Evolutionary conservation across 2,888 invertebrate species (phyloP), one percentile per base, ranked within the genome.

Genomic region (Chymomyza procnemis): DNA sequence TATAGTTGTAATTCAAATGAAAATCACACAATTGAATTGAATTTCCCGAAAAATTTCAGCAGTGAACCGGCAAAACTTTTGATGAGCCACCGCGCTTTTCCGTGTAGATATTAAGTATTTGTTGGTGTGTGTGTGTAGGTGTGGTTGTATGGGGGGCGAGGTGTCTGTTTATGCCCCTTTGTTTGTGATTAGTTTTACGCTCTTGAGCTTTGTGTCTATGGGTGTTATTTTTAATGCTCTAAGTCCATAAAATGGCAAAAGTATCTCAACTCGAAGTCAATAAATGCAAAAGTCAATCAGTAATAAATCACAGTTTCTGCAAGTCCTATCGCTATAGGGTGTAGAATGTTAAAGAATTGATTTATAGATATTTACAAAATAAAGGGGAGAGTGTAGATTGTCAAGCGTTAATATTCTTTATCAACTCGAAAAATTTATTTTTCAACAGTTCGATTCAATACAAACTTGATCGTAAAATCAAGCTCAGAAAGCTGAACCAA

Each of bases 1-100:
- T 71, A 78, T 73, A 64, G 65, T 69, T 71, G 85, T 79, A 75
- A 83, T 82, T 85, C 78, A 79, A 87, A 85, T 78, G 78, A 69
- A 79, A 81, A 79, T 79, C 82, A 71, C 78, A 76, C 76, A 87
- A 83, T 79, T 81, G 66, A 87, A 83, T 85, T 85, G 82, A 75
- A 84, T 78, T 86, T 73, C 67, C 73, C 68, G 65, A 76, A 76
- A 75, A 73, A 64, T 48, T 61, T 64, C 69, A 71, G 66, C 75
- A 68, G 41, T 60, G 30, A 14, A 67, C 50, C 63, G 64, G 70
- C 71, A 73, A 81, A 80, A 85, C 85, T 80, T 26, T 85, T 80
- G 85, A 80, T 71, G 75, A 73, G 80, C 83, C 71, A 78, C 83
- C 71, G 67, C 41, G 30, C 46, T 55, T 41, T 26, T n/a, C 16